Percentiles rank a stretch among this genome's conserved stretches.
These are phyloP conservation scores for Perodicticus potto DNA, from an alignment of 2,797 vertebrate genomes.

Conservation along the genomic window DNA sequence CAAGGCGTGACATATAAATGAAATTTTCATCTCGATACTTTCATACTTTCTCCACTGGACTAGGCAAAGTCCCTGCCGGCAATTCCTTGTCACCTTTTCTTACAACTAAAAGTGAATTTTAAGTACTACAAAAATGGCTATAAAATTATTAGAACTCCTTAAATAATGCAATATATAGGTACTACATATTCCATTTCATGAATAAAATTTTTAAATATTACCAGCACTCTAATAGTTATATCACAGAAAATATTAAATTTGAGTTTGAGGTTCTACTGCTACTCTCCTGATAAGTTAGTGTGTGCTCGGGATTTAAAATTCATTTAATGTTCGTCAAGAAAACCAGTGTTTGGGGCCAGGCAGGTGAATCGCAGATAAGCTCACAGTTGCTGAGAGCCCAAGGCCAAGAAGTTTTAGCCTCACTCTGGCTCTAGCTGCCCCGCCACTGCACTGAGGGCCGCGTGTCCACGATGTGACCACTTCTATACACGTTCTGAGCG, in stretches of 20 bases:
- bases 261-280: not conserved
- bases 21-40: conserved; percentile 35
- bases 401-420: too few species aligned
- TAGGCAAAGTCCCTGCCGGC: not conserved
- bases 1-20: conserved; percentile 27
- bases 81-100: not conserved
- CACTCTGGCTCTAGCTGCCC: too few species aligned
- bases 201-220: not conserved
- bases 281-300: not conserved
- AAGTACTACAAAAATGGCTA: conserved; percentile 7
- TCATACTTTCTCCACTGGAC: not conserved
- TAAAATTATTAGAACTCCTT: conserved; percentile 11
- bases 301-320: not conserved
- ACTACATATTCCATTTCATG: not conserved
- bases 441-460: fast-evolving
- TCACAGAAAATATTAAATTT: not conserved
- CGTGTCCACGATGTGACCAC: fast-evolving
- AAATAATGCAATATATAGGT: conserved; percentile 8
- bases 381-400: fast-evolving
- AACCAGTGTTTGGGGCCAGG: not conserved
- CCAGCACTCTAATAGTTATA: not conserved
- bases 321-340: not conserved
- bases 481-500: not conserved
- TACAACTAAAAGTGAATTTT: conserved; percentile 54
- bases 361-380: not conserved